Evolutionary conservation across 2,797 vertebrate genomes (phyloP), one percentile per base, ranked within the genome.

Genomic region (Heteromormyrus szaboi): DNA sequence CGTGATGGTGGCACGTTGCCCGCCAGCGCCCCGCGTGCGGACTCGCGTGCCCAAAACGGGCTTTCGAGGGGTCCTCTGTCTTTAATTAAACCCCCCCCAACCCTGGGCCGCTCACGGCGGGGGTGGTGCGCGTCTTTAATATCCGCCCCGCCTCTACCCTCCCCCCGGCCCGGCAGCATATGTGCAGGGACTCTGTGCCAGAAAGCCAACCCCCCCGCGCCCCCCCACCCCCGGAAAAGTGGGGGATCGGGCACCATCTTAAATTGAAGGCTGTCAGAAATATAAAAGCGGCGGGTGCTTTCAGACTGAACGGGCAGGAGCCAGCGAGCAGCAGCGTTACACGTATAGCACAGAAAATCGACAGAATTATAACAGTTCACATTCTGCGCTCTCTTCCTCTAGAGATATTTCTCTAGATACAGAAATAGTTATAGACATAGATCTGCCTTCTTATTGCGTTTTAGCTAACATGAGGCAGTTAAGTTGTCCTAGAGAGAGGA

Each of bases 51-150:
- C 88, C 62, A 17, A n/a, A 53, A 41, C 59, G 48, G 59, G 79
- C 54, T 84, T 46, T 53, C 29, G 62, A 85, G 81, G 81, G 88
- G 83, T 50, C 83, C 88, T 85, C 83, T 65, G 46, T 85, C 88
- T 89, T 89, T 89, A 89, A 89, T 89, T 89, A 88, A 88, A 48
- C 83, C 88, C 83, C 46, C 88, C 46, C 37, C 37, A 59, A 50
- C 41, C 79, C 79, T 83, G 41, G 79, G 41, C 41, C 44, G 79
- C 79, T 83, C 79, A 48, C 79, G 37, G 44, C 19, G 3, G 44
- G 54, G 76, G n/a, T 33, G 17, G 48, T 25, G 83, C 46, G 83
- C 84, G 76, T 83, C 81, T 68, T 85, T 89, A 86, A 86, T 89
- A 86, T 89, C 88, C 83, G 25, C 56, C 88, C 88, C 46, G 83